Evolutionary conservation across 1,140 invertebrate genomes (phyloP).

Genomic region (Sinella curviseta): DNA sequence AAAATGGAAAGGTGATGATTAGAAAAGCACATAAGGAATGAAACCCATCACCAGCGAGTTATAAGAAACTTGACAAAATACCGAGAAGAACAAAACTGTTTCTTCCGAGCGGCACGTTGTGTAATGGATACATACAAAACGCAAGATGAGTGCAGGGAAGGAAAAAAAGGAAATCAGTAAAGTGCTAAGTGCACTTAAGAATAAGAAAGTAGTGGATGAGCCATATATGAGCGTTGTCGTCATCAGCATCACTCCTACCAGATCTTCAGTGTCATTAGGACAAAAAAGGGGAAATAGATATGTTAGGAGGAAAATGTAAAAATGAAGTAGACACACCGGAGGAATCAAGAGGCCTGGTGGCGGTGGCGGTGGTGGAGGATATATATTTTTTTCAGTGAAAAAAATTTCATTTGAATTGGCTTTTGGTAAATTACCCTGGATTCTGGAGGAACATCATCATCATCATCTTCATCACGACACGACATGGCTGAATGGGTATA

Average conservation of each 20-base stretch:
- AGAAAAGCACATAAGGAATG: not conserved
- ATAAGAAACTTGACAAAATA: too few relatives aligned
- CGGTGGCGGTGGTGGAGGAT: too few relatives aligned
- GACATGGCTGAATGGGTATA: not conserved
- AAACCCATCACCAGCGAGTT: not conserved
- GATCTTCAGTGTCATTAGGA: not conserved
- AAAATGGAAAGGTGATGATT: not conserved
- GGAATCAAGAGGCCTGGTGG: too few relatives aligned
- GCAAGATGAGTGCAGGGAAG: not conserved
- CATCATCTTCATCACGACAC: not conserved
- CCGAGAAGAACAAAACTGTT: not conserved
- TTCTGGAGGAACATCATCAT: not conserved
- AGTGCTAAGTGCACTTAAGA: conserved; percentile 8
- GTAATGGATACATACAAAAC: not conserved
- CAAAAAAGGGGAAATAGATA: not conserved
- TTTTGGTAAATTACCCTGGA: not conserved
- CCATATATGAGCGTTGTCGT: too few relatives aligned
- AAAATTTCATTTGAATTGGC: not conserved
- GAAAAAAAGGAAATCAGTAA: not conserved
- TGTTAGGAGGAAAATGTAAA: too few relatives aligned
- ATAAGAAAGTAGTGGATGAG: too few relatives aligned
- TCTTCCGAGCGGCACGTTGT: not conserved
- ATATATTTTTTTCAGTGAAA: too few relatives aligned
- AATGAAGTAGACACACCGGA: too few relatives aligned
- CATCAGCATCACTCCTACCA: too few relatives aligned